Evolutionary conservation across 2,888 invertebrate genomes (phyloP).

Genomic region (Omphaloscelis lunosa): DNA sequence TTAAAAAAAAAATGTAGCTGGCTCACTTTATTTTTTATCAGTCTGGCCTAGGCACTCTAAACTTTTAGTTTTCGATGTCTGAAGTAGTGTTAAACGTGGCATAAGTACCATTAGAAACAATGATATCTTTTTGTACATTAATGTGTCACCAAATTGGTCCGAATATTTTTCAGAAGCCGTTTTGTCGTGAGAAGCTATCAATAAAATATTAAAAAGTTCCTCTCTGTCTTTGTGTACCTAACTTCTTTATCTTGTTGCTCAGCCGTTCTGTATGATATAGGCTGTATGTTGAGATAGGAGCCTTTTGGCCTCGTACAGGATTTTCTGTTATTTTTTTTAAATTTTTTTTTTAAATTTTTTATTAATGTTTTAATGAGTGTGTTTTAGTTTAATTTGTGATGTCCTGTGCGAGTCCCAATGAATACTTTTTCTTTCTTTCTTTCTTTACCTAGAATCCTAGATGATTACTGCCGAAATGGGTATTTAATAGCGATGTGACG

Average conservation of each 20-base stretch:
- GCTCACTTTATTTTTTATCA: constrained; percentile 43
- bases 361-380: no score
- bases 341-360: no score
- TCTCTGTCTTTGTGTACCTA: neutral
- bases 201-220: neutral
- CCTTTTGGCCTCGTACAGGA: no score
- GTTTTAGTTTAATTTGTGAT: no score
- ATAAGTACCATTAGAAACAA: constrained; percentile 5
- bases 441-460: no score
- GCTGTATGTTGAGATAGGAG: no score
- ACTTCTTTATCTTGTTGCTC: neutral
- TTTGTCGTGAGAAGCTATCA: neutral
- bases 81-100: neutral
- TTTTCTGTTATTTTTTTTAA: no score
- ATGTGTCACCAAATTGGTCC: neutral
- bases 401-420: no score
- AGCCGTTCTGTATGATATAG: neutral
- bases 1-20: neutral
- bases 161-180: neutral
- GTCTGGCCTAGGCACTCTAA: constrained; percentile 41
- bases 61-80: constrained; percentile 2
- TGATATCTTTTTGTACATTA: neutral
- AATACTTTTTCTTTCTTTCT: no score
- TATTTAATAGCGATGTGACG: no score
- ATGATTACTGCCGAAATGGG: neutral